Conservation (phyloP, 2,888 invertebrate genomes). For the Galerucella pusilla region DNA sequence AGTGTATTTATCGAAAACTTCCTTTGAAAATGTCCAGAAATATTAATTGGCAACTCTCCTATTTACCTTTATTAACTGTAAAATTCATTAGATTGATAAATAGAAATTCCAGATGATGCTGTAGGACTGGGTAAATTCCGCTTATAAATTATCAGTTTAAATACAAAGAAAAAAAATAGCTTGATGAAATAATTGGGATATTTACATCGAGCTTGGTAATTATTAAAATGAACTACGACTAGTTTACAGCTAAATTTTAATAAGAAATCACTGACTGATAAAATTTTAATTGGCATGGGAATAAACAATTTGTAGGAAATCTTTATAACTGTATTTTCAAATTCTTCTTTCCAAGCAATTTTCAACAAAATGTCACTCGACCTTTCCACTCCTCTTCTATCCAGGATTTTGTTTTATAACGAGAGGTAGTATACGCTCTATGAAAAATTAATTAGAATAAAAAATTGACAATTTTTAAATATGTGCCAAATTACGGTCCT, state of each 20-base stretch:
- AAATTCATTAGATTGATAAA: slow-evolving; percentile 31
- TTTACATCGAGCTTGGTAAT: neutral
- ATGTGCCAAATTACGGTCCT: neutral
- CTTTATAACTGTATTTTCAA: no score
- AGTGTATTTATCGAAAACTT: slow-evolving; percentile 30
- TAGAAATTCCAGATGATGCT: neutral
- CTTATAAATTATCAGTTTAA: neutral
- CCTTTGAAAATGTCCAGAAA: slow-evolving; percentile 32
- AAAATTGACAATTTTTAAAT: neutral
- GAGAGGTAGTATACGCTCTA: no score
- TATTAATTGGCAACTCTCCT: slow-evolving; percentile 34
- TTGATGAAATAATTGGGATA: neutral
- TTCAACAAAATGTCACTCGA: no score
- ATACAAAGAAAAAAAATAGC: neutral
- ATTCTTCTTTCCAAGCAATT: no score
- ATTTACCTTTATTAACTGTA: slow-evolving; percentile 25
- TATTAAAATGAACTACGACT: neutral
- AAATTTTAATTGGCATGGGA: no score
- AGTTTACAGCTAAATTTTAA: no score
- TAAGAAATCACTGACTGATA: no score
- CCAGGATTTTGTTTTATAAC: no score
- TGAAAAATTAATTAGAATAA: no score
- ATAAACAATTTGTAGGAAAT: no score
- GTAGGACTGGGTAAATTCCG: neutral
- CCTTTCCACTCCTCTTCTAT: no score